These are phyloP conservation scores for Acanthosepion lycidas DNA, from an alignment of 2,888 invertebrate genomes.

Conservation along the genomic window DNA sequence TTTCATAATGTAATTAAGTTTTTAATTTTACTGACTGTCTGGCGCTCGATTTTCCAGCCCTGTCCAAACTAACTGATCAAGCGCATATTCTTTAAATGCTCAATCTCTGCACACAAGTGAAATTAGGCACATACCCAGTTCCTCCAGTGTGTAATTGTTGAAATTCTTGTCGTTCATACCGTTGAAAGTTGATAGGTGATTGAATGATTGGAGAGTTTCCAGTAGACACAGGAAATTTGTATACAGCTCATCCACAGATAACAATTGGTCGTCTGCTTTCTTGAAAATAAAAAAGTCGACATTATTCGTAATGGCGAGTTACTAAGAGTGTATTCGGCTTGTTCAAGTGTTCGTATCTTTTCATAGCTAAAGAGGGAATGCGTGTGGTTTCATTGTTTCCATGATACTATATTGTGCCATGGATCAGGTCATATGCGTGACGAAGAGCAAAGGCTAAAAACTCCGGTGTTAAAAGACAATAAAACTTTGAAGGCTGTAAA, in stretches of 20 bases:
- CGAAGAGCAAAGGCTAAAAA: neutral
- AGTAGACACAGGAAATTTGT: neutral
- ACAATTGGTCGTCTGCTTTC: neutral
- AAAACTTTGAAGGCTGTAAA: neutral
- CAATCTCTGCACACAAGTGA: neutral
- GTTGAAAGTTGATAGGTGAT: neutral
- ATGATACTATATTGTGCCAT: neutral
- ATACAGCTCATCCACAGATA: neutral
- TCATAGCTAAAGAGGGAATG: neutral
- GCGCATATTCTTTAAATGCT: neutral
- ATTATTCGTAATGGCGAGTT: neutral
- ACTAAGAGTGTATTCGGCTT: neutral
- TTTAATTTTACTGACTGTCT: neutral
- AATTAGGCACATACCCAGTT: neutral
- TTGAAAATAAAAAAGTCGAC: neutral
- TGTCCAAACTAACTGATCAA: neutral
- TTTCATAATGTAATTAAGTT: neutral
- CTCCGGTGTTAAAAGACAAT: neutral
- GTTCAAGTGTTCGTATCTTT: neutral
- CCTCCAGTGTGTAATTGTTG: neutral
- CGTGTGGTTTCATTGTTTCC: too few species aligned
- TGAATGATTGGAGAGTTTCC: neutral
- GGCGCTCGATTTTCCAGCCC: neutral
- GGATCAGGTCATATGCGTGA: neutral
- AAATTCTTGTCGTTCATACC: neutral